These are phyloP conservation scores for Nebria brevicollis DNA, from an alignment of 2,888 invertebrate genomes.

Conservation along the genomic window DNA sequence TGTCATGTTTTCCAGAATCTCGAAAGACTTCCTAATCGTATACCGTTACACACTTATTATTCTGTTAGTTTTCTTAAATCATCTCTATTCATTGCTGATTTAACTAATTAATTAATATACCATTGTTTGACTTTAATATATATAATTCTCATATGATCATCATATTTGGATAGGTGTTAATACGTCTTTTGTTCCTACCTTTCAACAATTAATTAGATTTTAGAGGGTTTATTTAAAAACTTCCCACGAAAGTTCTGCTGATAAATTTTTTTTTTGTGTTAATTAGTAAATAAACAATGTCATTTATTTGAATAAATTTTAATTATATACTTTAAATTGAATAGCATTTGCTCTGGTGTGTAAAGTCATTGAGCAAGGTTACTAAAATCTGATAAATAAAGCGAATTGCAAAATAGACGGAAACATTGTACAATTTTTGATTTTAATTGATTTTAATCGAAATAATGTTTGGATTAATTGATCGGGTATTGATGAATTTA, in stretches of 20 bases:
- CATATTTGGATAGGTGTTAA: background rate
- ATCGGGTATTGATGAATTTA: background rate
- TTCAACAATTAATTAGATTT: too few species aligned
- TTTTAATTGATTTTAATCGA: background rate
- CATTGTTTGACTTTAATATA: background rate
- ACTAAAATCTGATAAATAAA: too few species aligned
- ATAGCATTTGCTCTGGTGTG: too few species aligned
- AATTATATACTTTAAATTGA: too few species aligned
- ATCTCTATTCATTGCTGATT: background rate
- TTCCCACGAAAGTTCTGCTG: too few species aligned
- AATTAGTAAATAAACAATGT: too few species aligned
- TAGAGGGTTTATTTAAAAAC: too few species aligned
- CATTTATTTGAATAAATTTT: too few species aligned
- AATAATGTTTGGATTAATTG: background rate
- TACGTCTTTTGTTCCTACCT: too few species aligned
- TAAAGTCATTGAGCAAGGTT: too few species aligned
- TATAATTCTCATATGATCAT: background rate
- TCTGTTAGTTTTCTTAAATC: background rate
- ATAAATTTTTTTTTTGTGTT: too few species aligned
- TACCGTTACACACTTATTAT: background rate
- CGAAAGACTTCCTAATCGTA: background rate
- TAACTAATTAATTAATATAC: background rate
- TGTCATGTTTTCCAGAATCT: background rate
- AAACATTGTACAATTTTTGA: background rate
- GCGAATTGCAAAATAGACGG: too few species aligned